Evolutionary conservation across 2,888 invertebrate species (phyloP), one percentile per base, ranked within the genome.

Genomic region (Athripsodes cinereus): DNA sequence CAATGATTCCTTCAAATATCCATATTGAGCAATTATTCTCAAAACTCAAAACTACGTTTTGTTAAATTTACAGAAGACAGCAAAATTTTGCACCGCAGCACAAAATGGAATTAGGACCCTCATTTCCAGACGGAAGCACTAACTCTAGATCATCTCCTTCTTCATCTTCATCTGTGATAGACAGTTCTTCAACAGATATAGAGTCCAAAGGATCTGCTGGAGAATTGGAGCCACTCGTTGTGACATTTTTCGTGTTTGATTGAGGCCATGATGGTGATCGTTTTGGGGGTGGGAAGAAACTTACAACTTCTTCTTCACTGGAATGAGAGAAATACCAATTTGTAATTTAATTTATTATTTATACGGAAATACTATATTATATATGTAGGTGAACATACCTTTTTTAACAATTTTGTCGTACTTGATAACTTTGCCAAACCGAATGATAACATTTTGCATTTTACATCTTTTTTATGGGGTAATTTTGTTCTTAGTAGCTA

Each of bases 261-360:
- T 31, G 34, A 10, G 55, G 49, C 18, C 50, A 21, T 16, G 13
- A 18, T 11, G 56, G 56, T 1, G 56, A 56, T 20, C 56, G 40
- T 2, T 50, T 50, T 13, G 56, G 44, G 10, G 80, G 68, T 6
- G 79, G 78, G 66, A 79, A 80, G 67, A 79, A 78, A 66, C 78
- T 76, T 20, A 73, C 74, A 53, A 79, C 74, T 61, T 78, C 79
- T 66, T 78, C 77, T 67, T 78, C 77, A 67, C 79, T 78, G 64
- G 52, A 68, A 69, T 1, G 18, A 31, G n/a, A n/a, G n/a, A 48
- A 31, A 21, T 20, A 47, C 5, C 16, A 31, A n/a, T n/a, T n/a
- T n/a, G n/a, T n/a, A n/a, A n/a, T n/a, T n/a, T n/a, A n/a, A n/a
- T n/a, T n/a, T n/a, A n/a, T n/a, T n/a, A n/a, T n/a, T n/a, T n/a